These are phyloP conservation scores for Sceloporus undulatus DNA, from an alignment of 2,113 vertebrate genomes.

Conservation along the genomic window DNA sequence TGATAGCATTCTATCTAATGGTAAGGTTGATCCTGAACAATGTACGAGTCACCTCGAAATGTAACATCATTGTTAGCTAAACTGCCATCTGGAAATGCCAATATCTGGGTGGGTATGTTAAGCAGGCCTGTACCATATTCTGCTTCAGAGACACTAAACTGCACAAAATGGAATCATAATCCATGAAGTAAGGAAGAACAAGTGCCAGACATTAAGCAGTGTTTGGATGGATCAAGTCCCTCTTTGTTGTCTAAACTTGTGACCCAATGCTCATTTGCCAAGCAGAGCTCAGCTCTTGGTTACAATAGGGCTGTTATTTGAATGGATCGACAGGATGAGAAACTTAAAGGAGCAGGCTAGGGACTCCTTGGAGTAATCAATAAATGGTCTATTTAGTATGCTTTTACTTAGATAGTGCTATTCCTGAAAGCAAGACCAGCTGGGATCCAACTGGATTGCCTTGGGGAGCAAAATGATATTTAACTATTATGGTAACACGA, in stretches of 20 bases:
- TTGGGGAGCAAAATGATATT: neutral
- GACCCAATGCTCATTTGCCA: constrained; percentile 1
- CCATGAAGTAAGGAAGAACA: neutral
- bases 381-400: neutral
- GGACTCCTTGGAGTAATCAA: neutral
- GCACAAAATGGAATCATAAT: no score
- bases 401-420: constrained; percentile 8
- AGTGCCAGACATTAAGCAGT: neutral
- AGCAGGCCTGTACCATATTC: neutral
- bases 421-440: constrained; percentile 16
- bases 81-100: neutral
- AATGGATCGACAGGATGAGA: neutral
- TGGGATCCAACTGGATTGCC: constrained; percentile 4
- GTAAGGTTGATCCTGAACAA: neutral
- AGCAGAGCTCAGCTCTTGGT: neutral
- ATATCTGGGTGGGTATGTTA: neutral
- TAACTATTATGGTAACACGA: constrained; percentile 9
- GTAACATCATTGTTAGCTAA: neutral
- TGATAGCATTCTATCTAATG: no score
- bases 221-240: neutral
- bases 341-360: neutral
- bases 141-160: neutral
- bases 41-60: neutral
- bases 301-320: neutral
- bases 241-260: constrained; percentile 21